Evolutionary conservation across 2,888 invertebrate species (phyloP).

Genomic region (Crepidodera aurea): DNA sequence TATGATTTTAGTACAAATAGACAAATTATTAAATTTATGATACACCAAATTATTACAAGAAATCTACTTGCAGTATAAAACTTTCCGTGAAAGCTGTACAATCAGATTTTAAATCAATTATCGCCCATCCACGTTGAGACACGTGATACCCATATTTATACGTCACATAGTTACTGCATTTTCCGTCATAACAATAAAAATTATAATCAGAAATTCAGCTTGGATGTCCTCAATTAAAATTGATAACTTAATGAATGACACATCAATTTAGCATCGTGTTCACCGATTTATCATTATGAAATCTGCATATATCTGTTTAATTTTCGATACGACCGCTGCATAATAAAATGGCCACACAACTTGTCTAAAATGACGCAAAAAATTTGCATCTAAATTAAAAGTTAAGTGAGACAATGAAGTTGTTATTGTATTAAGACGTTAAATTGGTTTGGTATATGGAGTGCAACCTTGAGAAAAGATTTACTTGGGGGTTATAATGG

Average conservation of each 20-base stretch:
- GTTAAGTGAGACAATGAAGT: conserved; percentile 38
- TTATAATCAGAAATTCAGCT: conserved; percentile 25
- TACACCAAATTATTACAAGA: too few species aligned
- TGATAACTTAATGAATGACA: conserved; percentile 37
- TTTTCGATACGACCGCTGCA: conserved; percentile 32
- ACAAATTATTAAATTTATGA: too few species aligned
- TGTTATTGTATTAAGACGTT: conserved; percentile 36
- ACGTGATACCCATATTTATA: background rate
- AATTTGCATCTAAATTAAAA: conserved; percentile 44
- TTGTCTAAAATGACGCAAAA: conserved; percentile 39
- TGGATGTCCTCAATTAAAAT: conserved; percentile 29
- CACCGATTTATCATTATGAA: conserved; percentile 33
- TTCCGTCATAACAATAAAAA: conserved; percentile 19
- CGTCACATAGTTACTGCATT: background rate
- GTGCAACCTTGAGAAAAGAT: conserved; percentile 29
- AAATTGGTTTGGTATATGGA: conserved; percentile 28
- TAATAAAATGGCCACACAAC: conserved; percentile 42
- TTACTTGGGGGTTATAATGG: conserved; percentile 20
- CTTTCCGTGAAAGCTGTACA: background rate
- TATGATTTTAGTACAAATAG: too few species aligned
- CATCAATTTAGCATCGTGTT: conserved; percentile 26
- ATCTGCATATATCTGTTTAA: conserved; percentile 41
- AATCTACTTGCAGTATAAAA: too few species aligned
- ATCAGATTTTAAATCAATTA: background rate
- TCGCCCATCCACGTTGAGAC: background rate